These are phyloP conservation scores for Sarcophaga bullata DNA, from an alignment of 1,140 invertebrate genomes.

Conservation along the genomic window DNA sequence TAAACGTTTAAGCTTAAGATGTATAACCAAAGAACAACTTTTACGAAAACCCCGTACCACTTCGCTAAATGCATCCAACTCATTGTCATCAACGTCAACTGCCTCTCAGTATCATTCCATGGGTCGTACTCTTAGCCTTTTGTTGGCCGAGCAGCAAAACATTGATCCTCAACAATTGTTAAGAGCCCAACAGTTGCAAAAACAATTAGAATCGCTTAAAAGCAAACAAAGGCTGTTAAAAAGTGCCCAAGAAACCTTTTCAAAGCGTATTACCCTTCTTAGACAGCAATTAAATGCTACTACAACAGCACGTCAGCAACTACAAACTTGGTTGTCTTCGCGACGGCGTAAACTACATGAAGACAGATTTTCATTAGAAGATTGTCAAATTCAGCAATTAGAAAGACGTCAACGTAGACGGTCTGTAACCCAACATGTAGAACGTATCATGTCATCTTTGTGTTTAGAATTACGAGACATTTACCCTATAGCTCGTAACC, in stretches of 20 bases:
- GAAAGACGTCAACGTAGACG: conserved; percentile 34
- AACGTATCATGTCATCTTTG: conserved; percentile 60
- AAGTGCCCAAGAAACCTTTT: conserved; percentile 70
- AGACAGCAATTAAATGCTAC: conserved; percentile 46
- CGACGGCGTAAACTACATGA: conserved; percentile 5
- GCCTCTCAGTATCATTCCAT: conserved; percentile 58
- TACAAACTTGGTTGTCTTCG: conserved; percentile 17
- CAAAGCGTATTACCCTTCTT: conserved; percentile 65
- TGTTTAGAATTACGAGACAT: conserved; percentile 66
- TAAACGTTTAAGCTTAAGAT: conserved; percentile 55
- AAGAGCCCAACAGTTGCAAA: conserved; percentile 68
- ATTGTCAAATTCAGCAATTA: neutral
- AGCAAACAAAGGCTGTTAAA: conserved; percentile 70
- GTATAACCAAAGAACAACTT: conserved; percentile 58
- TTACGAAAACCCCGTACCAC: conserved; percentile 53
- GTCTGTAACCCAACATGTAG: conserved; percentile 51
- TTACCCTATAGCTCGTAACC: conserved; percentile 65
- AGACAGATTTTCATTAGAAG: conserved; percentile 43
- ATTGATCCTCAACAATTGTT: conserved; percentile 59
- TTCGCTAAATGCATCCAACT: conserved; percentile 43
- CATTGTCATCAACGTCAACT: conserved; percentile 45
- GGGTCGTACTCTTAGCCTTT: conserved; percentile 58
- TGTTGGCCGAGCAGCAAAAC: conserved; percentile 56
- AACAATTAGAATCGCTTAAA: conserved; percentile 70
- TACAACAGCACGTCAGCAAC: conserved; percentile 8